Percentiles rank a stretch among this genome's conserved stretches.
Conservation (phyloP, 2,113 vertebrate species). For the Dicentrarchus labrax region DNA sequence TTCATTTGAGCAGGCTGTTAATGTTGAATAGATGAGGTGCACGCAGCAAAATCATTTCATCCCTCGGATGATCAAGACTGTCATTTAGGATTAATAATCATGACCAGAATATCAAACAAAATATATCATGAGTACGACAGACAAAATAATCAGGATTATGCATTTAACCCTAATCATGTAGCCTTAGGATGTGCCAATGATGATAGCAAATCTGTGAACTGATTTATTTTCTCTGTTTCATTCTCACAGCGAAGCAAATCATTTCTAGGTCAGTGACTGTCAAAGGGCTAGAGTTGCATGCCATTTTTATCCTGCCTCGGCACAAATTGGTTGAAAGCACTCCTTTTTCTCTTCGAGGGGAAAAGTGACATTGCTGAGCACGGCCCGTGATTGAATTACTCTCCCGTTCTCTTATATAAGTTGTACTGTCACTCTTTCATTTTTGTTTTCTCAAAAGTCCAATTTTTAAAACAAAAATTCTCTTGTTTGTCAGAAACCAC, state of each 20-base stretch:
- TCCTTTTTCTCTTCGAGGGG: conserved; percentile 51
- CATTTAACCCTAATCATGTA: conserved; percentile 38
- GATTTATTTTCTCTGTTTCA: conserved; percentile 57
- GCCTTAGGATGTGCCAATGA: conserved; percentile 21
- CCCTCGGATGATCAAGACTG: neutral
- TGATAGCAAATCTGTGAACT: conserved; percentile 55
- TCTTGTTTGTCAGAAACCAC: neutral
- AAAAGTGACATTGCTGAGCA: conserved; percentile 53
- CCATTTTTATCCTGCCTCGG: conserved; percentile 76
- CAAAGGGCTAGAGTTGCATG: conserved; percentile 73
- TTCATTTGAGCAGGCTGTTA: neutral
- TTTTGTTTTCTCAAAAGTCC: conserved; percentile 8
- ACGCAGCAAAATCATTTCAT: neutral
- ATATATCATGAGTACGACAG: neutral
- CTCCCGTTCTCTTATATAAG: conserved; percentile 49
- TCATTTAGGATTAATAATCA: conserved; percentile 24
- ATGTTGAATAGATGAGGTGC: neutral
- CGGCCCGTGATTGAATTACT: conserved; percentile 31
- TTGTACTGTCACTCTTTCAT: neutral
- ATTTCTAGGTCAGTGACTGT: conserved; percentile 81
- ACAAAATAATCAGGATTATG: conserved; percentile 56
- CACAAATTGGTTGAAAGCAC: conserved; percentile 74
- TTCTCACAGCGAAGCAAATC: conserved; percentile 66
- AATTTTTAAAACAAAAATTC: neutral
- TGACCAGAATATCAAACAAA: neutral